A percentile compares a stretch with the other conserved stretches of the same genome.
These are phyloP conservation scores for Heliocidaris erythrogramma DNA, from an alignment of 35 echinoderm and acorn worm species.

Conservation along the genomic window DNA sequence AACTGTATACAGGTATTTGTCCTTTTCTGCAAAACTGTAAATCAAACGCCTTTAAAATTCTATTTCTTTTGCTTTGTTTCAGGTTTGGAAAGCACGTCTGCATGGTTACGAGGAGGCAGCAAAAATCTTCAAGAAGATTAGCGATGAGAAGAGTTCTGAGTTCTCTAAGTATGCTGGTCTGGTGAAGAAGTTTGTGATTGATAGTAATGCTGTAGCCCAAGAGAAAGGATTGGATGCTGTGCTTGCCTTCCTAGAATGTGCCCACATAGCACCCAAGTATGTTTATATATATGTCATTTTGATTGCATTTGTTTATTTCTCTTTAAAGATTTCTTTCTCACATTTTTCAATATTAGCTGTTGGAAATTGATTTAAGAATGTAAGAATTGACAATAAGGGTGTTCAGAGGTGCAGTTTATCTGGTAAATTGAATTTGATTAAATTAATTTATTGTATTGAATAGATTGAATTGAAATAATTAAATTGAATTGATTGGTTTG, in stretches of 20 bases:
- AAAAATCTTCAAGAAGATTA: conserved; percentile 71
- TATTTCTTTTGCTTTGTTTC: background rate
- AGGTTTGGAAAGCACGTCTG: conserved; percentile 96
- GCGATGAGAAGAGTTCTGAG: conserved; percentile 93
- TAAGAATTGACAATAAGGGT: too few species aligned
- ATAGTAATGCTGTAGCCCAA: conserved; percentile 95
- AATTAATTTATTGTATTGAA: too few species aligned
- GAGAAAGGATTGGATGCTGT: conserved; percentile 96
- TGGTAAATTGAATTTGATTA: too few species aligned
- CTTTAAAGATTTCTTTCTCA: background rate
- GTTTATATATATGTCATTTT: background rate
- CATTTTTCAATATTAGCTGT: too few species aligned
- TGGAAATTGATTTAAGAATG: too few species aligned
- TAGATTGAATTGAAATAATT: too few species aligned
- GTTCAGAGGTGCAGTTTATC: too few species aligned
- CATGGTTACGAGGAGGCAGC: conserved; percentile 87
- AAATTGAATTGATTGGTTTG: too few species aligned
- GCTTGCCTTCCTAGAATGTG: conserved; percentile 75
- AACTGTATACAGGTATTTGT: background rate
- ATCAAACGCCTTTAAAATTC: background rate
- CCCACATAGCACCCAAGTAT: conserved; percentile 89
- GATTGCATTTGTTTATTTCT: background rate
- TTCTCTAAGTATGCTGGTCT: conserved; percentile 86
- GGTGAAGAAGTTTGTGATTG: conserved; percentile 96
- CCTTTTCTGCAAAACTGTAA: background rate